Percentiles rank a stretch among this genome's conserved stretches.
Conservation (phyloP, 2,888 invertebrate species). For the Phanerotoma sp. region DNA sequence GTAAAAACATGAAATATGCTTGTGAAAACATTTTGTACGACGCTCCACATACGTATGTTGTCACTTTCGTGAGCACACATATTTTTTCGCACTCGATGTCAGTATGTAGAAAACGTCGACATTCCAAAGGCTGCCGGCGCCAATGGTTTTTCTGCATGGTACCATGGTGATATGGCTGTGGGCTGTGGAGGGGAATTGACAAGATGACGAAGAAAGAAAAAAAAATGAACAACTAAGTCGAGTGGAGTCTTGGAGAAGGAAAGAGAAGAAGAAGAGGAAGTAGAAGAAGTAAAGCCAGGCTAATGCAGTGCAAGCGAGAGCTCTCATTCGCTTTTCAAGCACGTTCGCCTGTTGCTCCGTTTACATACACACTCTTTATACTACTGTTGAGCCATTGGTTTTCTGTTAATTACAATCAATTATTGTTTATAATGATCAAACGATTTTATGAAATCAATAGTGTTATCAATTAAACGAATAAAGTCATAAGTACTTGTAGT, state of each 20-base stretch:
- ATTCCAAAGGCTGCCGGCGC: constrained; percentile 20
- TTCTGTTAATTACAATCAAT: not conserved
- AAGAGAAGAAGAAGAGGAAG: constrained; percentile 16
- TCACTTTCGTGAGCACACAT: not conserved
- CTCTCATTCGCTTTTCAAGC: constrained; percentile 15
- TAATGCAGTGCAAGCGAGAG: constrained; percentile 11
- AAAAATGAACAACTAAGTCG: constrained; percentile 4
- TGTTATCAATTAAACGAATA: too few relatives aligned
- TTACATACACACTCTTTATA: constrained; percentile 9
- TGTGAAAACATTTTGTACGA: not conserved
- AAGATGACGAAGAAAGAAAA: constrained; percentile 19
- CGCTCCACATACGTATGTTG: not conserved
- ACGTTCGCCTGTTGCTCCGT: constrained; percentile 24
- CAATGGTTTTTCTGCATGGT: constrained; percentile 21
- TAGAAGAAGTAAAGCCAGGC: constrained; percentile 9
- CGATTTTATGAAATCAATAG: too few relatives aligned
- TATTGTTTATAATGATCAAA: not conserved
- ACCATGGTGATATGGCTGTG: constrained; percentile 21
- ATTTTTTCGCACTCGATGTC: not conserved
- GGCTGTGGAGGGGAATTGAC: constrained; percentile 20
- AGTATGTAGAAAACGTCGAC: constrained; percentile 10
- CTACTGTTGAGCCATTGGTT: not conserved
- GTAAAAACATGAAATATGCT: not conserved
- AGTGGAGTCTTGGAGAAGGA: constrained; percentile 18
- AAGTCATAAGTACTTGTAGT: too few relatives aligned